Percentiles rank a stretch among this genome's conserved stretches.
phyloP scores from a whole-genome alignment of 2,113 vertebrate genomes.

The Suncus etruscus region DNA sequence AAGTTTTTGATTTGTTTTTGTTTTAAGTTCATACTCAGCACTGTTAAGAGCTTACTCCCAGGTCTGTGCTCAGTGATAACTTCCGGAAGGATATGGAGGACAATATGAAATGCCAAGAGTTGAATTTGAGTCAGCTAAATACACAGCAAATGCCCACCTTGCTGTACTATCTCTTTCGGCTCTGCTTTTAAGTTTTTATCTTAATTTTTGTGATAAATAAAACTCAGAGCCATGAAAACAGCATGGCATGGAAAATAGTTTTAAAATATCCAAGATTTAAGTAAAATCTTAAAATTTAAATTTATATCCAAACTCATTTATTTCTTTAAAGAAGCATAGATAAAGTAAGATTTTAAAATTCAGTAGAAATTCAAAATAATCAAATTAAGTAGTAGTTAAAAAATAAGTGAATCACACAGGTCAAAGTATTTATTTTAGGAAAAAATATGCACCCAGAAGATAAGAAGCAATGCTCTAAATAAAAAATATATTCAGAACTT shows the following conservation, averaged over 20 bases:
- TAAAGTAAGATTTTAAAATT: not conserved
- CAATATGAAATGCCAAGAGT: too few species aligned
- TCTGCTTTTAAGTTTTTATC: not conserved
- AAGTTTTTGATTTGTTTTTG: too few species aligned
- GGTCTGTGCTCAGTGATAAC: too few species aligned
- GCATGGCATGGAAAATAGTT: not conserved
- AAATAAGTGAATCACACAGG: not conserved
- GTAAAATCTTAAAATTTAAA: not conserved
- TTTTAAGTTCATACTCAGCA: too few species aligned
- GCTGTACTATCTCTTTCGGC: too few species aligned
- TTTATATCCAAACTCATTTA: not conserved
- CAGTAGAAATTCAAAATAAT: not conserved
- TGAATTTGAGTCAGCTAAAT: too few species aligned
- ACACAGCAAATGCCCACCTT: too few species aligned
- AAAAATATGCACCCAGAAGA: constrained; percentile 33
- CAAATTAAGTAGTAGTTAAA: constrained; percentile 15
- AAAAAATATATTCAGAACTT: constrained; percentile 26
- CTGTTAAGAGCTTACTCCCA: too few species aligned
- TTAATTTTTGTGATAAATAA: constrained; percentile 3
- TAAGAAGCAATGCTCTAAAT: constrained; percentile 12
- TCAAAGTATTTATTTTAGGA: not conserved
- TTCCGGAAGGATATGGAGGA: too few species aligned
- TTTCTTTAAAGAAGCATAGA: not conserved
- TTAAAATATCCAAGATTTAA: not conserved
- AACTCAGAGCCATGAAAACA: not conserved